Evolutionary conservation across 2,888 invertebrate genomes (phyloP), one percentile per base, ranked within the genome.

Genomic region (Phorcus lineatus): DNA sequence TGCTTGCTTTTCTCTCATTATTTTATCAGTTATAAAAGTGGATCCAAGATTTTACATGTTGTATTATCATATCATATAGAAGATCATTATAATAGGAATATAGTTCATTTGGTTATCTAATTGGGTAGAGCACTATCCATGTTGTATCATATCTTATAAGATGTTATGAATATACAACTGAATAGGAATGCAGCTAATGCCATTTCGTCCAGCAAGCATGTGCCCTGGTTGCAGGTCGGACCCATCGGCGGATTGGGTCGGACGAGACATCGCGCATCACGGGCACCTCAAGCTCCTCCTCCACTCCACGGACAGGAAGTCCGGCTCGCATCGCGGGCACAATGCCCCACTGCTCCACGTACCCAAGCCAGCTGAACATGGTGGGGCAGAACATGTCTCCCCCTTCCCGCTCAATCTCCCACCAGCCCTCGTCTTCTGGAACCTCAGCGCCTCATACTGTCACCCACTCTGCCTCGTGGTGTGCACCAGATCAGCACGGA

Each of bases 311-410:
- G 13, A 80, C 85, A 19, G 67, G 80, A 16, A 84, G 66, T 53
- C 79, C 80, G 13, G 81, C 78, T 52, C 76, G 81, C n/a, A 79
- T 80, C 67, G 77, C 77, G 47, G 80, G 80, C 13, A 81, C 81
- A 7, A 84, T 84, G 36, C 88, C 86, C 28, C 90, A 90, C 81
- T 88, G 90, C 66, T 87, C 86, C 82, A 88, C 90, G 17, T 89
- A 86, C 83, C 90, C 90, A 6, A 88, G 88, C 24, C 83, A 86
- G 52, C 81, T 85, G 40, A 80, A 53, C 19, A 74, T 24, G n/a
- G 70, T 62, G 74, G 80, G 80, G 19, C 86, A 83, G 19, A 80
- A 84, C 76, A 83, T 86, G 77, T 85, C 86, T 19, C 84, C 87
- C 7, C 87, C 88, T 7, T 83, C 87, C 17, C 85, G 89, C 22